phyloP scores from a whole-genome alignment of 2,888 invertebrate genomes.

The Drymonia ruficornis region DNA sequence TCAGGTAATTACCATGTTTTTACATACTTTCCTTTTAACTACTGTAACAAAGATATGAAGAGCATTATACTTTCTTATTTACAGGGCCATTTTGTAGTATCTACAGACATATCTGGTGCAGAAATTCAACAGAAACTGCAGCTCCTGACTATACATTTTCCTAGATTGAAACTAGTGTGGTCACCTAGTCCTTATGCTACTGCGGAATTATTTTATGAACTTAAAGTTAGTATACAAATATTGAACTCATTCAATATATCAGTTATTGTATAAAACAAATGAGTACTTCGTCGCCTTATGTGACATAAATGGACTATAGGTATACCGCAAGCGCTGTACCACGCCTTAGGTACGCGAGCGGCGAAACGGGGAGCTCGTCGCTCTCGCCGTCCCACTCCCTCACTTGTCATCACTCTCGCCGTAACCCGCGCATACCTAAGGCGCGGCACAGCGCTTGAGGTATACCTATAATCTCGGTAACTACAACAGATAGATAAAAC shows the following conservation, averaged over 20 bases:
- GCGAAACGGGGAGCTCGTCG: too few relatives aligned
- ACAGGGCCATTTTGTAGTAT: constrained; percentile 92
- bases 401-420: too few relatives aligned
- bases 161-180: constrained; percentile 96
- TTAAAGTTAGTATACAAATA: constrained; percentile 87
- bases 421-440: too few relatives aligned
- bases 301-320: too few relatives aligned
- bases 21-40: neutral
- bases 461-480: too few relatives aligned
- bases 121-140: constrained; percentile 95
- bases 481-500: neutral
- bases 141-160: constrained; percentile 97
- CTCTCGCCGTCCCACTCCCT: too few relatives aligned
- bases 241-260: too few relatives aligned
- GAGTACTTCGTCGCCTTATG: too few relatives aligned
- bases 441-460: too few relatives aligned
- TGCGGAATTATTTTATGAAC: constrained; percentile 97
- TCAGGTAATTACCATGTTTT: constrained; percentile 83
- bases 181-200: constrained; percentile 98
- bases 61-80: constrained; percentile 26
- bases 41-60: neutral
- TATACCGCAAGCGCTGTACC: too few relatives aligned
- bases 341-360: too few relatives aligned
- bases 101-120: constrained; percentile 89
- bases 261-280: too few relatives aligned